Percentiles rank a stretch among this genome's conserved stretches.
These are phyloP conservation scores for Cavia aperea DNA, from an alignment of 2,113 vertebrate genomes.

Conservation along the genomic window DNA sequence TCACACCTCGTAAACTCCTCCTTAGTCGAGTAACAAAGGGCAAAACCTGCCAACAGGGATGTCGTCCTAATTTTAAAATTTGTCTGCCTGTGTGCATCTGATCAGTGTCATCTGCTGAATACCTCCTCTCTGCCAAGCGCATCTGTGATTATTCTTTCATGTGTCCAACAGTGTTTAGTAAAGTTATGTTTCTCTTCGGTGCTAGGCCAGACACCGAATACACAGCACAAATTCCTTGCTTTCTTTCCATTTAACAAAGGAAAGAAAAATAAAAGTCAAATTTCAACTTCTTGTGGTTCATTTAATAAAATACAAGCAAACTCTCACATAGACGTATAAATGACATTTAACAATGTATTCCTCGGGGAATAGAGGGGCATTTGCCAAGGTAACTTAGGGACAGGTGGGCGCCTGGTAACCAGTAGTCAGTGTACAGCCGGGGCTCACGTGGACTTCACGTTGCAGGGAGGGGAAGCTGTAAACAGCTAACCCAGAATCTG, in stretches of 20 bases:
- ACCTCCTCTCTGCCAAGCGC: neutral
- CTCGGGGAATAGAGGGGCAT: neutral
- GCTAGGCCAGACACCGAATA: neutral
- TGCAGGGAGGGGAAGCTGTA: neutral
- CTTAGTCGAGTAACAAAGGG: neutral
- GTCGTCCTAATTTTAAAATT: constrained; percentile 6
- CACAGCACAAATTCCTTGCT: neutral
- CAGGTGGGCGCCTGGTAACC: neutral
- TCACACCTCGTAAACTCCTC: neutral
- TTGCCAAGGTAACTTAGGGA: neutral
- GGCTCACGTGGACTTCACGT: neutral
- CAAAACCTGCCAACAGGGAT: neutral
- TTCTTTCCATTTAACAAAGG: neutral
- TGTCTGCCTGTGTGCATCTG: neutral
- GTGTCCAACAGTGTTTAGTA: neutral
- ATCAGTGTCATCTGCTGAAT: neutral
- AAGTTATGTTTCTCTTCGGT: neutral
- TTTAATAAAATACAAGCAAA: constrained; percentile 46
- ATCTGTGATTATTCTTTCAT: neutral
- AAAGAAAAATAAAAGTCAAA: constrained; percentile 32
- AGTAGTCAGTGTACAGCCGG: neutral
- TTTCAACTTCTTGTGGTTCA: neutral
- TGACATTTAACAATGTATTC: neutral
- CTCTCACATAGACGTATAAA: neutral
- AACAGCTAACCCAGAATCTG: neutral